Evolutionary conservation across 2,888 invertebrate species (phyloP).

Genomic region (Pollenia angustigena): DNA sequence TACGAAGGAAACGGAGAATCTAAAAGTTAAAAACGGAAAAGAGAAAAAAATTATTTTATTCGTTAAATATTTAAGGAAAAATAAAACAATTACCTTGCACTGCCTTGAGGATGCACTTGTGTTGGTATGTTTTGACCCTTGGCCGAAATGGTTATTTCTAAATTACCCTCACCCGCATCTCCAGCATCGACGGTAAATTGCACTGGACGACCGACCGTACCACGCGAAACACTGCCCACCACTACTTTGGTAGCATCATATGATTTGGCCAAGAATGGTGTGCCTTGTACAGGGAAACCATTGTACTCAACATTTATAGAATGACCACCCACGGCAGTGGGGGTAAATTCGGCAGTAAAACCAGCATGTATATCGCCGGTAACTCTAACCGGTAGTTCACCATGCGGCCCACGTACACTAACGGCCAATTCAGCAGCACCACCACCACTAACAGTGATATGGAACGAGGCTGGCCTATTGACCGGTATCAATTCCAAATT

Average conservation of each 20-base stretch:
- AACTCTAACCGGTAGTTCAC: constrained; percentile 94
- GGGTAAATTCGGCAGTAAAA: constrained; percentile 95
- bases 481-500: constrained; percentile 94
- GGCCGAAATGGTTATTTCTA: constrained; percentile 98
- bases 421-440: constrained; percentile 94
- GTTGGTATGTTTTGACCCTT: constrained; percentile 97
- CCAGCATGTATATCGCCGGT: constrained; percentile 95
- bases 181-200: constrained; percentile 98
- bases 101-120: constrained; percentile 96
- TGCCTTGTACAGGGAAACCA: constrained; percentile 93
- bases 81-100: constrained; percentile 84
- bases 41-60: background rate
- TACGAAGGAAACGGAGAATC: constrained; percentile 98
- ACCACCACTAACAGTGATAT: constrained; percentile 89
- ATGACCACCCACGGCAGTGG: constrained; percentile 96
- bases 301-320: constrained; percentile 96
- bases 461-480: constrained; percentile 91
- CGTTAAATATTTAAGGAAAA: background rate
- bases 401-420: constrained; percentile 93
- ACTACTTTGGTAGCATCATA: constrained; percentile 95
- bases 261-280: constrained; percentile 95
- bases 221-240: constrained; percentile 91
- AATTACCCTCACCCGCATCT: constrained; percentile 97
- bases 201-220: constrained; percentile 95
- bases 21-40: constrained; percentile 75